These are phyloP conservation scores for Tichodroma muraria DNA, from an alignment of 2,113 vertebrate species.

Conservation along the genomic window DNA sequence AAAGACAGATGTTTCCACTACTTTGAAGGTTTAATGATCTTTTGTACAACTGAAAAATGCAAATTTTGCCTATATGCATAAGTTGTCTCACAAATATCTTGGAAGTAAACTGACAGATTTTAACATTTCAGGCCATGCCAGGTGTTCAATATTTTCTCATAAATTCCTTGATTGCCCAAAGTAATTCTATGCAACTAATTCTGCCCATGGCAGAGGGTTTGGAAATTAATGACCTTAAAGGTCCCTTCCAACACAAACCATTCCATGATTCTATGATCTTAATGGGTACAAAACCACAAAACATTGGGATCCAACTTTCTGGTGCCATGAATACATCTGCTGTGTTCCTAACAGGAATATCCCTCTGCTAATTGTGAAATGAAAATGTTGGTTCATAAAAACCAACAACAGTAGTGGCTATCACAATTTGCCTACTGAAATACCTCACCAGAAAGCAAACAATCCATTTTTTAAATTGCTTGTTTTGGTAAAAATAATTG, in stretches of 20 bases:
- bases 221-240: background rate
- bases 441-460: constrained; percentile 18
- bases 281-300: background rate
- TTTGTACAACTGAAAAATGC: constrained; percentile 19
- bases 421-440: constrained; percentile 39
- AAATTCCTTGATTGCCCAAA: background rate
- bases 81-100: constrained; percentile 50
- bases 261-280: background rate
- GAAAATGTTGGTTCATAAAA: constrained; percentile 4
- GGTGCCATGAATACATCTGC: background rate
- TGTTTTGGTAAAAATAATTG: constrained; percentile 44
- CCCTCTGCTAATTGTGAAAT: background rate
- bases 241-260: background rate
- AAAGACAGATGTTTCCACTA: constrained; percentile 16
- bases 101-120: background rate
- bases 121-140: background rate
- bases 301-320: background rate
- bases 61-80: constrained; percentile 10
- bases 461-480: background rate
- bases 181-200: constrained; percentile 26
- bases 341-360: background rate
- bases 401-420: background rate
- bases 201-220: background rate
- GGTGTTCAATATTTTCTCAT: background rate
- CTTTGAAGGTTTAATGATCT: constrained; percentile 1